Evolutionary conservation across 2,888 invertebrate species (phyloP).

Genomic region (Antheraea assamensis): DNA sequence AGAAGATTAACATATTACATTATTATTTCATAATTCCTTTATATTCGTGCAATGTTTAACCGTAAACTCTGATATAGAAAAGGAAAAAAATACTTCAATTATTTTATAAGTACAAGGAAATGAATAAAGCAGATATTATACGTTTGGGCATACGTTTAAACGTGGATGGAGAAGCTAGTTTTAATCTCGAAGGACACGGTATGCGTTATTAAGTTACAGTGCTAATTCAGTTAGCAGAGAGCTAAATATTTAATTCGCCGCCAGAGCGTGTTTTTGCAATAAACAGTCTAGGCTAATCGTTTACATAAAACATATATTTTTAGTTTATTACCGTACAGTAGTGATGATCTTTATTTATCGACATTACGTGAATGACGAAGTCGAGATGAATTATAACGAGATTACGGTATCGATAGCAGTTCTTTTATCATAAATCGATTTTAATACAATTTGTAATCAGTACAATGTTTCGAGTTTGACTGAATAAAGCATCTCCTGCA

Average conservation of each 20-base stretch:
- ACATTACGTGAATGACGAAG: neutral
- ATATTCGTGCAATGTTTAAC: too few relatives aligned
- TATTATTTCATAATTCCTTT: too few relatives aligned
- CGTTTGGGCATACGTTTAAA: neutral
- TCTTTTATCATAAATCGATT: too few relatives aligned
- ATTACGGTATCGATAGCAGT: neutral
- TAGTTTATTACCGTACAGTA: conserved; percentile 5
- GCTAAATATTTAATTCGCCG: neutral
- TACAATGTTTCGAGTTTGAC: neutral
- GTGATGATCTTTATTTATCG: neutral
- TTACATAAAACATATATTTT: conserved; percentile 12
- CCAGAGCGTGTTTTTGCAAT: conserved; percentile 5
- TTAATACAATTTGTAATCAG: too few relatives aligned
- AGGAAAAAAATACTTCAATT: too few relatives aligned
- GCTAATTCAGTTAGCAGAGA: conserved; percentile 9
- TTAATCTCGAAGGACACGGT: neutral
- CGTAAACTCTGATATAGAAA: too few relatives aligned
- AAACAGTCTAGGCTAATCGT: neutral
- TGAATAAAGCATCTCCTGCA: neutral
- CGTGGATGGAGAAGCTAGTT: neutral
- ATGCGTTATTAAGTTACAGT: neutral
- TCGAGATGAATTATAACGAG: neutral
- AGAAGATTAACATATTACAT: too few relatives aligned
- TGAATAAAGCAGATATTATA: neutral
- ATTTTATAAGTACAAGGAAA: neutral